Evolutionary conservation across 2,888 invertebrate genomes (phyloP), one percentile per base, ranked within the genome.

Genomic region (Hetaerina titia): DNA sequence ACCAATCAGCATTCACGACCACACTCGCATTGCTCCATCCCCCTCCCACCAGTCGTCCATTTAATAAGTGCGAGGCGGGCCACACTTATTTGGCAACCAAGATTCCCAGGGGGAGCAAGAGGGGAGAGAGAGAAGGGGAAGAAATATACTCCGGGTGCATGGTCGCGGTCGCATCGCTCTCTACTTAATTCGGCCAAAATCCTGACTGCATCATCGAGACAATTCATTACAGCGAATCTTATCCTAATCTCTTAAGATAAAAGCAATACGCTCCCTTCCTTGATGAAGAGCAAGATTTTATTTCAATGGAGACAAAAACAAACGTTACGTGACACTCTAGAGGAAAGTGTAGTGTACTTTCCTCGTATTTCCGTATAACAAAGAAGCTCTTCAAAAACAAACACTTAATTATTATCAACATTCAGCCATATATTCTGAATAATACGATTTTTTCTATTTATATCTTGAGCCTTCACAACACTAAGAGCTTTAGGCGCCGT

Each of bases 1-100:
- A 22, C 69, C 64, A 69, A 69, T 69, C 92, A 60, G 69, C 69
- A 92, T 69, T 22, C 92, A 64, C 90, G 45, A 15, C 64, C 64
- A 90, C 60, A 45, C 90, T 90, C 60, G 7, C 64, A 13, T 22
- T 22, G 7, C 25, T 31, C 22, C 1, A 0, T 19, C 69, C 45
- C 22, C 45, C 69, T 19, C 60, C 63, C 13, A 60, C 45, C 56
- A 15, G 15, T 63, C 89, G 11, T 58, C 8, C n/a, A 9, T 60
- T 25, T 60, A 19, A 60, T 60, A 60, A 60, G 25, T 60, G 31
- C 2, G 22, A 63, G 31, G 31, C 13, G 25, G 11, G 25, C 31
- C 13, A 11, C 81, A 13, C 81, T 81, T 74, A 74, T 74, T 74
- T 81, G 81, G 81, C 81, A 31, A 81, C 81, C 81, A 31, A 25